These are phyloP conservation scores for Homarus americanus DNA, from an alignment of 1,140 invertebrate species.

Conservation along the genomic window DNA sequence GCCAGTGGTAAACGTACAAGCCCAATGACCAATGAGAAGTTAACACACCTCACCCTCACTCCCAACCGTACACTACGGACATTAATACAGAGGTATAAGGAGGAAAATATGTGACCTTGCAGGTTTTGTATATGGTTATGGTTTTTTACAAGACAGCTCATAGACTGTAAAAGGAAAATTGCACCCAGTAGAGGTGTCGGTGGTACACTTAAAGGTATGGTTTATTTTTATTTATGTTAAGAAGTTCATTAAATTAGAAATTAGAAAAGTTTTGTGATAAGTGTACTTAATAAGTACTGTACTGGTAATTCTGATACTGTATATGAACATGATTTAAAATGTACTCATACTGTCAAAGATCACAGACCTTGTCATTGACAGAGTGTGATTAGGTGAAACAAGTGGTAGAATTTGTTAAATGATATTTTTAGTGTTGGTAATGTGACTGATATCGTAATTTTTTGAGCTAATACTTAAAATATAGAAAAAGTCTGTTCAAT, in stretches of 20 bases:
- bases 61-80: conserved; percentile 79
- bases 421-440: too few species aligned
- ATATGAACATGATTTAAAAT: too few species aligned
- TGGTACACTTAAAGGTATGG: not conserved
- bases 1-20: conserved; percentile 85
- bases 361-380: too few species aligned
- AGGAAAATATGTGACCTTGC: conserved; percentile 63
- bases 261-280: too few species aligned
- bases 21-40: conserved; percentile 86
- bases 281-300: too few species aligned
- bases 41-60: conserved; percentile 81
- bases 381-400: too few species aligned
- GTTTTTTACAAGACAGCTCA: not conserved
- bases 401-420: too few species aligned
- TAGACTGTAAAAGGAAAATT: not conserved
- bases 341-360: too few species aligned
- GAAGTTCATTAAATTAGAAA: not conserved
- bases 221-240: not conserved
- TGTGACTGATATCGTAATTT: too few species aligned
- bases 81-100: conserved; percentile 71
- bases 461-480: too few species aligned
- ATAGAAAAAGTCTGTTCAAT: too few species aligned
- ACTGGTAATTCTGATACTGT: too few species aligned
- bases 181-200: not conserved
- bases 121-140: not conserved